Evolutionary conservation across 2,888 invertebrate species (phyloP).

Genomic region (Lamellibrachia satsuma): DNA sequence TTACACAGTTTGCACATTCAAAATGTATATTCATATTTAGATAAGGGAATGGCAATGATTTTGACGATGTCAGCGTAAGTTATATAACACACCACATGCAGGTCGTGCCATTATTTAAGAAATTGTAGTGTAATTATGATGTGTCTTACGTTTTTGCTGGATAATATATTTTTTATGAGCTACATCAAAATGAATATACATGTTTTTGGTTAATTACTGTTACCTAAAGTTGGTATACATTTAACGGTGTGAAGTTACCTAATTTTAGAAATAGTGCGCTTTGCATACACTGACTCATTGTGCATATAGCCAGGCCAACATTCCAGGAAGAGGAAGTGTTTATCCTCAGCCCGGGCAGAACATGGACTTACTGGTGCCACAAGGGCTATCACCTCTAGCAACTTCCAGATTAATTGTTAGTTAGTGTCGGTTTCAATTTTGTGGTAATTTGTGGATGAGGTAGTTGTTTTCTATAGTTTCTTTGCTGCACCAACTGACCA

Average conservation of each 20-base stretch:
- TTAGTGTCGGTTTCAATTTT: constrained; percentile 1
- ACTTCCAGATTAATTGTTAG: background rate
- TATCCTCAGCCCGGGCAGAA: background rate
- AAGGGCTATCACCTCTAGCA: background rate
- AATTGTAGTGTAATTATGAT: background rate
- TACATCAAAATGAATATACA: background rate
- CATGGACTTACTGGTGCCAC: background rate
- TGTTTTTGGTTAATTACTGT: background rate
- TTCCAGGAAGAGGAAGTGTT: background rate
- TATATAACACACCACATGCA: background rate
- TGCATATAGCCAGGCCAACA: background rate
- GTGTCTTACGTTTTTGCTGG: background rate
- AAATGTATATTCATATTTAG: background rate
- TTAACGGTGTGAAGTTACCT: background rate
- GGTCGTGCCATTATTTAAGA: background rate
- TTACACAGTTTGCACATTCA: background rate
- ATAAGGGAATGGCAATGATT: background rate
- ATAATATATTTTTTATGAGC: background rate
- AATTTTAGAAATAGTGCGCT: background rate
- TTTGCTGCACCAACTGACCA: background rate
- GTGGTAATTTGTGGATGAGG: background rate
- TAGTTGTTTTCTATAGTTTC: constrained; percentile 17
- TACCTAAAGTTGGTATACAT: background rate
- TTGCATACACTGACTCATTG: background rate
- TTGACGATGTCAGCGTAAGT: background rate